Evolutionary conservation across 1,140 invertebrate genomes (phyloP), one percentile per base, ranked within the genome.

Genomic region (Lutraria rhynchaena): DNA sequence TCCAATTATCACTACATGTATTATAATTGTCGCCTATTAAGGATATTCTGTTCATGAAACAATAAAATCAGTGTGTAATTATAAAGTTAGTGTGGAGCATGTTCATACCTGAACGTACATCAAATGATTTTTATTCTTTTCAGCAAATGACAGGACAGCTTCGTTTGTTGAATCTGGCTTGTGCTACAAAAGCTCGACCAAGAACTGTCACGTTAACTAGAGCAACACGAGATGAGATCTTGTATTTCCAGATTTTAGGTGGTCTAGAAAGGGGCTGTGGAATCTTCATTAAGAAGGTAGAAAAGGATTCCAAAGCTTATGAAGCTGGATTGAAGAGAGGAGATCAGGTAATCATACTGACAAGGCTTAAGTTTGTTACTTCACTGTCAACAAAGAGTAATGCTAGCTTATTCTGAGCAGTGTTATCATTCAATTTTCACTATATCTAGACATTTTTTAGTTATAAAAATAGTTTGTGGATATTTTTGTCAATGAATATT

Each of bases 271-370:
- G 95, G 83, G 95, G 95, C 61, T 97, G 96, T 91, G 98, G 98
- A 19, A 98, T 99, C 76, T 99, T 99, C 93, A 96, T 99, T 76
- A 96, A 97, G 15, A 97, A 98, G 93, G 95, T 99, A 24, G 97
- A 99, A 87, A 96, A 96, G 84, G 95, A 95, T 73, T 98, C 97
- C 2, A 98, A 98, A 93, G 97, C 98, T 13, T 96, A 98, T 92
- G 97, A 99, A 89, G 96, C 98, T n/a, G 98, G 99, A 0, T 93
- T 99, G 22, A 99, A 99, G 92, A 94, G 97, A 63, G 98, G 98
- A 1, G 99, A 99, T 94, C 98, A 99, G 93, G 93, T 94, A 82
- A 7, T 41, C 5, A 41, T n/a, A n/a, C n/a, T n/a, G n/a, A n/a
- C n/a, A n/a, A n/a, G n/a, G n/a, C n/a, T n/a, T n/a, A n/a, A n/a